These are phyloP conservation scores for Agonum fuliginosum DNA, from an alignment of 2,888 invertebrate species.

Conservation along the genomic window DNA sequence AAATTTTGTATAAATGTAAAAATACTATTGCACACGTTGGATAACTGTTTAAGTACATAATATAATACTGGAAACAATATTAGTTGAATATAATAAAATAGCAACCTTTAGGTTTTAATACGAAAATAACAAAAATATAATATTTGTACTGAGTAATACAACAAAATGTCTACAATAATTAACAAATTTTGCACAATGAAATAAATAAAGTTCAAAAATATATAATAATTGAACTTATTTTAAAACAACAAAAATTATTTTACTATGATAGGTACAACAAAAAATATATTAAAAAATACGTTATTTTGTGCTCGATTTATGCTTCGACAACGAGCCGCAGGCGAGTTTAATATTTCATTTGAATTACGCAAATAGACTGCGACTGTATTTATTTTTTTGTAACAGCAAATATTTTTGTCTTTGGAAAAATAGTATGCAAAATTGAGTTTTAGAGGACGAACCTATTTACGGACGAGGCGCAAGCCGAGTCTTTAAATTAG, in stretches of 20 bases:
- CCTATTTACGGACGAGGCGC: too few relatives aligned
- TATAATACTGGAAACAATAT: slow-evolving; percentile 41
- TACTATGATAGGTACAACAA: background rate
- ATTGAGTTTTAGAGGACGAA: background rate
- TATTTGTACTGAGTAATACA: background rate
- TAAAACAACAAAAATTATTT: background rate
- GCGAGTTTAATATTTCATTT: background rate
- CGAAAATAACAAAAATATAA: background rate
- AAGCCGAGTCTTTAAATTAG: too few relatives aligned
- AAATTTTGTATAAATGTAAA: slow-evolving; percentile 54
- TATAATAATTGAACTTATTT: too few relatives aligned
- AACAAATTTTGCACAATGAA: too few relatives aligned
- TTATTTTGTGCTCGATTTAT: background rate
- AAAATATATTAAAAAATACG: background rate
- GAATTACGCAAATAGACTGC: background rate
- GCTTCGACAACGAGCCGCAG: background rate
- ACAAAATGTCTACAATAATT: too few relatives aligned
- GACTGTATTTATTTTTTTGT: background rate
- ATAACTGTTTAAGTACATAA: slow-evolving; percentile 53
- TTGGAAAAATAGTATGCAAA: background rate
- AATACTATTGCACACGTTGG: slow-evolving; percentile 46
- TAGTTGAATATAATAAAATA: slow-evolving; percentile 1
- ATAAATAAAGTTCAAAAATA: too few relatives aligned
- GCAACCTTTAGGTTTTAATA: background rate
- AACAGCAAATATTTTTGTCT: too few relatives aligned